Conservation (phyloP, 2,888 invertebrate species). For the Sesamia inferens region DNA sequence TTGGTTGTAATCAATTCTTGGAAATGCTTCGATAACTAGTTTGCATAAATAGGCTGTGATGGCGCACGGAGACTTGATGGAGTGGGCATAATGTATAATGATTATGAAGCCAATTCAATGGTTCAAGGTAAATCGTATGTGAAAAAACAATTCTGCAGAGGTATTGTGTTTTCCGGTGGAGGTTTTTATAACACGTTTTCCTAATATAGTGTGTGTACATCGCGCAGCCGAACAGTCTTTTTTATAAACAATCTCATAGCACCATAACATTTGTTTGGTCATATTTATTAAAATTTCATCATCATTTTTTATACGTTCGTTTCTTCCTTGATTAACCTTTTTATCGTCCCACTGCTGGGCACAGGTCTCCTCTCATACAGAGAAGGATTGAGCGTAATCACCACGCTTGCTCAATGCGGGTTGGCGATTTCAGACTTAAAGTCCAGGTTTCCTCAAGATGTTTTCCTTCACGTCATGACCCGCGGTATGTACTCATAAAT, state of each 20-base stretch:
- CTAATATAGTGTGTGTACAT: constrained; percentile 8
- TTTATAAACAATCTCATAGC: neutral
- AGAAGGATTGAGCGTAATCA: too few relatives aligned
- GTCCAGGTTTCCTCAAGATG: too few relatives aligned
- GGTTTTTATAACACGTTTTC: neutral
- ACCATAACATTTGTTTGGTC: neutral
- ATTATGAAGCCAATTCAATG: neutral
- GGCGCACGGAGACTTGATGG: neutral
- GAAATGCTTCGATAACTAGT: constrained; percentile 22
- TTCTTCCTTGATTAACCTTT: neutral
- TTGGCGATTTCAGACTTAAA: too few relatives aligned
- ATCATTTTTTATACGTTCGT: neutral
- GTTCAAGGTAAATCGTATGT: constrained; percentile 25
- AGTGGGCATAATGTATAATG: neutral
- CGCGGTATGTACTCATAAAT: neutral
- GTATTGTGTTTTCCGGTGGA: constrained; percentile 11
- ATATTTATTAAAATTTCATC: neutral
- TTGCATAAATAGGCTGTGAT: constrained; percentile 1
- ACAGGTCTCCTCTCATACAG: too few relatives aligned
- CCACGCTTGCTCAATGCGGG: too few relatives aligned
- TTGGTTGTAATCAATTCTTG: constrained; percentile 39
- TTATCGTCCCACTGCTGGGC: too few relatives aligned
- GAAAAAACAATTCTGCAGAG: constrained; percentile 9
- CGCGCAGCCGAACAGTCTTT: neutral
- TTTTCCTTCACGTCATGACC: neutral